A percentile compares a stretch with the other conserved stretches of the same genome.
These are phyloP conservation scores for Eumerus sabulonum DNA, from an alignment of 2,888 invertebrate genomes.

Conservation along the genomic window DNA sequence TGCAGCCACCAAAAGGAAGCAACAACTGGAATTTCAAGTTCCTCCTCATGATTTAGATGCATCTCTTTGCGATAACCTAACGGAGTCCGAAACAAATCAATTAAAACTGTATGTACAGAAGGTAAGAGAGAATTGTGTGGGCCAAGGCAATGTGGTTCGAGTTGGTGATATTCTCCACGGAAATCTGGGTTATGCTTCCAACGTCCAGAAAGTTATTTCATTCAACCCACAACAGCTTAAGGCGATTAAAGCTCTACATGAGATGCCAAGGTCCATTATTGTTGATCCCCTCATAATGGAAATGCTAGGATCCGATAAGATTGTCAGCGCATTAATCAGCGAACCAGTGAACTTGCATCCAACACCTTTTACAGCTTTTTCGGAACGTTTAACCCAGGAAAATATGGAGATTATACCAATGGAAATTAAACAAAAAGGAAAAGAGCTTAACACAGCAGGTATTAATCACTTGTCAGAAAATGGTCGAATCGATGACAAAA, in stretches of 20 bases:
- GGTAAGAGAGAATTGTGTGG: conserved; percentile 86
- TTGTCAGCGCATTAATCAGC: conserved; percentile 71
- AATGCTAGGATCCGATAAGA: conserved; percentile 73
- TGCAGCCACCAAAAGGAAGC: conserved; percentile 88
- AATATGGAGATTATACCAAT: conserved; percentile 70
- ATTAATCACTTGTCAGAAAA: conserved; percentile 82
- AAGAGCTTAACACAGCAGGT: conserved; percentile 81
- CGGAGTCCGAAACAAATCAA: conserved; percentile 80
- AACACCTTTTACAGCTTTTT: conserved; percentile 75
- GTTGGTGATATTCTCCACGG: conserved; percentile 79
- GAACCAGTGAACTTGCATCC: conserved; percentile 70
- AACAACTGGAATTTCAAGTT: conserved; percentile 90
- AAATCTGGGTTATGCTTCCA: conserved; percentile 76
- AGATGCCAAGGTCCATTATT: conserved; percentile 68
- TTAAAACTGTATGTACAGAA: conserved; percentile 81
- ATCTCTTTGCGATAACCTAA: conserved; percentile 78
- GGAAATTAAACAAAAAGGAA: conserved; percentile 79
- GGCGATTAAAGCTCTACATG: conserved; percentile 70
- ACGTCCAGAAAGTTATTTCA: conserved; percentile 28
- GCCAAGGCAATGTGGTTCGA: conserved; percentile 86
- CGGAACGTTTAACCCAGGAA: conserved; percentile 73
- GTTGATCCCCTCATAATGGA: conserved; percentile 72
- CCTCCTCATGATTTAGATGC: conserved; percentile 90
- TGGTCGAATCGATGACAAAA: conserved; percentile 82
- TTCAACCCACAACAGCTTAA: conserved; percentile 57